Base-by-base conservation (phyloP, 2,797 vertebrate genomes). In the Karalla daura region DNA sequence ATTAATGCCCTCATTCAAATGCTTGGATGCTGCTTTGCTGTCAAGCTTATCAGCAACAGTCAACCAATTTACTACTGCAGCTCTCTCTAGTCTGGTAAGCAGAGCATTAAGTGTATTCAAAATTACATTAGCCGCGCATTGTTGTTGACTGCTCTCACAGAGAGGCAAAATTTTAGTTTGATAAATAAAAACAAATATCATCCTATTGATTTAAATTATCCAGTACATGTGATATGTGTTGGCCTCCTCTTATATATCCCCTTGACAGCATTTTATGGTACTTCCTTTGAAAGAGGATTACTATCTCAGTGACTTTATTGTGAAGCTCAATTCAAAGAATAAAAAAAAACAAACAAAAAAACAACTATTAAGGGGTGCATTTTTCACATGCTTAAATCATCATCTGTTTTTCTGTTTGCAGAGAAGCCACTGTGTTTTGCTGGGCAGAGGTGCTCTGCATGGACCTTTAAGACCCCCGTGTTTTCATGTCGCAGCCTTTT, bases 1-100 rank as follows among this genome's bases (percentile, higher is more conserved):
- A 80, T 89, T 86, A 86, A 91, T 83, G 64, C 60, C 63, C 70
- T 84, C 74, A 78, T 86, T 88, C 70, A 80, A 82, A 85, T 78
- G 77, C 77, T 70, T 71, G 58, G 60, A 81, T 76, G 80, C 73
- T 18, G 58, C 81, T 82, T 80, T 76, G 80, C 78, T 80, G 72
- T 80, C 83, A 65, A 69, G 80, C 70, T 90, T 87, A 84, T 89
- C 86, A 83, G 84, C 49, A 70, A 80, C 74, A 70, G 71, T 80
- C 74, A 63, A 77, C 68, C 75, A 84, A 74, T 89, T 88, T 83
- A 80, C 63, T 63, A 59, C 72, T 54, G 66, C 62, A 45, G 77
- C 81, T 74, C 63, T 70, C 70, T 69, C 70, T 69, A 61, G 60
- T 78, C 15, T 51, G 74, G 20, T 72, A 64, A 89, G 73, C 66